Conservation (phyloP, 2,113 vertebrate species). For the Rousettus leschenaultii region DNA sequence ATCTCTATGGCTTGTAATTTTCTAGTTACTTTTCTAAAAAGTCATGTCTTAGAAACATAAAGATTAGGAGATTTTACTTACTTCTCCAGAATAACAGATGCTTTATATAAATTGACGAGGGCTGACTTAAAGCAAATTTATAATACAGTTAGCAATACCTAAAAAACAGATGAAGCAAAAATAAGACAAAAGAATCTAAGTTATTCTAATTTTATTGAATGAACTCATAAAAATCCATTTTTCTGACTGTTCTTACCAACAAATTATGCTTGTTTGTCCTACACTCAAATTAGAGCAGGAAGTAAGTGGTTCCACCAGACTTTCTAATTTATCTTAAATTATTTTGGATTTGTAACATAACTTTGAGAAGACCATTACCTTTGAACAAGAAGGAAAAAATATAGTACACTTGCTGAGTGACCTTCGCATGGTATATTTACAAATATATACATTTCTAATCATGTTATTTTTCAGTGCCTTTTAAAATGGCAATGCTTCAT, state of each 20-base stretch:
- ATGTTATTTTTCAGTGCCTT: not conserved
- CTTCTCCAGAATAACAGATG: not conserved
- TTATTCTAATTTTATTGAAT: slow-evolving; percentile 4
- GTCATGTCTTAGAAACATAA: not conserved
- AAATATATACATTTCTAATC: not conserved
- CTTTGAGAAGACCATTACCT: not conserved
- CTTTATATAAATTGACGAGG: not conserved
- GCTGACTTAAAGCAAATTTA: not conserved
- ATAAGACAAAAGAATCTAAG: not conserved
- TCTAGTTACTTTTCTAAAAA: not conserved
- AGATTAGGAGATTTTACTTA: slow-evolving; percentile 1
- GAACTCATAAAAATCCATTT: not conserved
- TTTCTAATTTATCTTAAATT: not conserved
- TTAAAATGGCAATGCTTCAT: not conserved
- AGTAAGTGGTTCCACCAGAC: not conserved
- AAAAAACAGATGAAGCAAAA: slow-evolving; percentile 28
- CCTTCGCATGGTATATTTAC: not conserved
- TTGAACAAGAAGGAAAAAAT: slow-evolving; percentile 8
- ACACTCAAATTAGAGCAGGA: not conserved
- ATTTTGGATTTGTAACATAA: not conserved
- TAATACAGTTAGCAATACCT: not conserved
- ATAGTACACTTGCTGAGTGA: not conserved
- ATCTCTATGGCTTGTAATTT: not conserved
- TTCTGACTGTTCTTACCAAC: not conserved
- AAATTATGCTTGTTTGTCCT: not conserved